phyloP scores from a whole-genome alignment of 92 coral and sea anemone genomes.

The Bergia sp. region DNA sequence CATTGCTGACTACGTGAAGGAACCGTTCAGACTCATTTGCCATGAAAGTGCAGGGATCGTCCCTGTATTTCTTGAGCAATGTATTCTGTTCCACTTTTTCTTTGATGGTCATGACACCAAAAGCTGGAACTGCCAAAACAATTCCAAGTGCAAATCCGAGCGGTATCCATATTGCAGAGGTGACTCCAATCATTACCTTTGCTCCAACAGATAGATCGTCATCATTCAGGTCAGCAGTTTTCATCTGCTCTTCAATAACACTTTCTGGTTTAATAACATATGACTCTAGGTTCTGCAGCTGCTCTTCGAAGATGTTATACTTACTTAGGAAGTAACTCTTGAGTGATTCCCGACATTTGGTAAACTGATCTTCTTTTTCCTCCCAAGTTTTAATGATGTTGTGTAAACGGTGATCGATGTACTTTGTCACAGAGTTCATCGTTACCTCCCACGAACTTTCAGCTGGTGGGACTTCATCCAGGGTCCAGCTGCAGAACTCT shows the following conservation, averaged over 20 bases:
- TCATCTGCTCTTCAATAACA: not conserved
- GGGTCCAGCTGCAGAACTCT: slow-evolving; percentile 8
- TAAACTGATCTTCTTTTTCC: not conserved
- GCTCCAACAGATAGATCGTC: not conserved
- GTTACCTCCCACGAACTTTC: slow-evolving; percentile 36
- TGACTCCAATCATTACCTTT: too few species aligned
- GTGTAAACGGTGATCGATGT: slow-evolving; percentile 10
- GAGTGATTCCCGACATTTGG: too few species aligned
- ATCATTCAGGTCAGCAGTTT: not conserved
- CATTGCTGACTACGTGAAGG: slow-evolving; percentile 12
- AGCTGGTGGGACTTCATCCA: too few species aligned
- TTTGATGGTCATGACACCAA: slow-evolving; percentile 44
- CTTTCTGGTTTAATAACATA: not conserved
- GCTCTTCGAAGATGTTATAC: slow-evolving; percentile 4
- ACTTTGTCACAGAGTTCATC: not conserved
- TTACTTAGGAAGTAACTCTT: not conserved
- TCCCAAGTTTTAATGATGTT: slow-evolving; percentile 18
- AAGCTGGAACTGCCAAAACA: slow-evolving; percentile 41
- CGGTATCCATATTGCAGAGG: too few species aligned
- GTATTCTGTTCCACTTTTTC: too few species aligned
- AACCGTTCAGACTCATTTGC: slow-evolving; percentile 19
- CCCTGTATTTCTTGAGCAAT: slow-evolving; percentile 22
- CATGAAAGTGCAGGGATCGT: slow-evolving; percentile 48
- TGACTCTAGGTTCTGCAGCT: not conserved
- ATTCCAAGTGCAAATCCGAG: slow-evolving; percentile 50